These are phyloP conservation scores for Heterotilapia buettikoferi DNA, from an alignment of 2,113 vertebrate genomes.

Conservation along the genomic window DNA sequence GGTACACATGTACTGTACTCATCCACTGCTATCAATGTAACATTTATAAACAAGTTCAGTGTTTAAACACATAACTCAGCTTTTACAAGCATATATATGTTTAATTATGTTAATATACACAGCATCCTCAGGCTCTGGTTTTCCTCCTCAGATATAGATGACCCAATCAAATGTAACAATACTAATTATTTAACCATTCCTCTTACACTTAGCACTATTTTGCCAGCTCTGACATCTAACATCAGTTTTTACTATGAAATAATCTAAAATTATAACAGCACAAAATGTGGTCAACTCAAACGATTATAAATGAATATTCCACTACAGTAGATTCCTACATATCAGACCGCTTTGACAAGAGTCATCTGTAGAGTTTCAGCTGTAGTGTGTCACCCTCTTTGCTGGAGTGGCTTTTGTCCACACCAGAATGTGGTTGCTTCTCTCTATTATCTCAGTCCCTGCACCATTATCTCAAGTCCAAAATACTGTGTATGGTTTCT, in stretches of 20 bases:
- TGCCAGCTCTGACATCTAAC: neutral
- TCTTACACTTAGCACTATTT: neutral
- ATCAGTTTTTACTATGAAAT: neutral
- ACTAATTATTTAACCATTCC: neutral
- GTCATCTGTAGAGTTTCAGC: neutral
- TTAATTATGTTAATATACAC: neutral
- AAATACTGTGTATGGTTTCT: neutral
- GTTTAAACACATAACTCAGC: neutral
- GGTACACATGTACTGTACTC: neutral
- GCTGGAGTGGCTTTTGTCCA: no score
- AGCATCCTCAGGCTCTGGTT: neutral
- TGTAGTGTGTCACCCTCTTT: neutral
- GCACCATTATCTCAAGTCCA: neutral
- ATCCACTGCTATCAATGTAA: neutral
- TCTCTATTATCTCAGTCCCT: neutral
- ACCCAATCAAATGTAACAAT: neutral
- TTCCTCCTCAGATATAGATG: neutral
- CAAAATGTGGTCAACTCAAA: neutral
- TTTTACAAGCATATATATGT: neutral
- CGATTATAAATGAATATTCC: fast-evolving
- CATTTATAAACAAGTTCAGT: neutral
- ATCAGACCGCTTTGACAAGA: no score
- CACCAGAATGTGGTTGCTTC: neutral
- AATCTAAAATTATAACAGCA: neutral
- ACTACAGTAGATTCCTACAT: no score